Base-by-base conservation (phyloP, 2,888 invertebrate genomes). In the Cabera pusaria region DNA sequence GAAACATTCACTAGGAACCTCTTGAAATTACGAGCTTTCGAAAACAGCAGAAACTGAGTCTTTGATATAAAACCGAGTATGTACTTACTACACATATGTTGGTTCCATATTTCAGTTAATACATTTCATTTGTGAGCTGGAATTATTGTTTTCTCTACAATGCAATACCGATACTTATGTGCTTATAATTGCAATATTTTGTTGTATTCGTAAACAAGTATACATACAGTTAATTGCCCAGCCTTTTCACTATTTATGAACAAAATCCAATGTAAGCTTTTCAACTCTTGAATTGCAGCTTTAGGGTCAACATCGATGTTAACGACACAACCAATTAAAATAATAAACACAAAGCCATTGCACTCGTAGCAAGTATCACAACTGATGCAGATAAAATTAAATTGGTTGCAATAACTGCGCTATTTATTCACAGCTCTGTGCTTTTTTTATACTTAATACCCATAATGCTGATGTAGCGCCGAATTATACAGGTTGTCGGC, bases 291-390 rank as follows among this genome's bases (percentile, higher is more conserved):
- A 29, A 17, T 9, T 16, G 6, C 21, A 25, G n/a, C n/a, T 20
- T 6, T 22, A 26, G 18, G 33, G 7, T 29, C 23, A 37, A 5
- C 18, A 31, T 19, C 27, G 20, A 17, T 8, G 44, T 28, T 43
- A 56, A 52, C 54, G 49, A 53, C 51, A 57, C 52, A 32, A 40
- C 48, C 56, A 61, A 63, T 58, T 60, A 54, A 50, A 56, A 51
- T 56, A 58, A 62, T 58, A 56, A 62, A 62, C 46, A 50, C 32
- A 14, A 44, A 37, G 41, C 40, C 33, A 54, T 52, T 57, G 47
- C 14, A 10, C 37, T 32, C 28, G 36, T 39, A 37, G 43, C 43
- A 25, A 35, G 31, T 26, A 28, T 38, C 46, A 18, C 14, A 45
- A 53, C 49, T 52, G 52, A 56, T 47, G 38, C 32, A 50, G 46